Percentiles rank a stretch among this genome's conserved stretches.
phyloP scores from a whole-genome alignment of 2,888 invertebrate genomes.

The Caenorhabditis imperialis region DNA sequence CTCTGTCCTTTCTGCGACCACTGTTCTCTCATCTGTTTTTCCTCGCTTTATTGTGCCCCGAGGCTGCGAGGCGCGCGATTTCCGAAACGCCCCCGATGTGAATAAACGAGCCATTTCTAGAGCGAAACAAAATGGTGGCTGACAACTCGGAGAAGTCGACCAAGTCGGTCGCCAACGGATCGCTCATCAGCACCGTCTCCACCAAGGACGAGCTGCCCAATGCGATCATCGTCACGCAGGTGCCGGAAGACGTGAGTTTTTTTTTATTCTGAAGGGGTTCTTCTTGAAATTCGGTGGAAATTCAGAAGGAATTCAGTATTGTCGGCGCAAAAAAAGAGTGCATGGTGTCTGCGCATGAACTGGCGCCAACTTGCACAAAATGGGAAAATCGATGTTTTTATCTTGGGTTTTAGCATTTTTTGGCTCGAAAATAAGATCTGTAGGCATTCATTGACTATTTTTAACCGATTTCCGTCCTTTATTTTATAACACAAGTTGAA shows the following conservation, averaged over 20 bases:
- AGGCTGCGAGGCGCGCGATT: slow-evolving; percentile 31
- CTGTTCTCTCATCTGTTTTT: slow-evolving; percentile 28
- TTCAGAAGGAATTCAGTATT: too few relatives aligned
- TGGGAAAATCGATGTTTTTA: too few relatives aligned
- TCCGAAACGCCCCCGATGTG: slow-evolving; percentile 18
- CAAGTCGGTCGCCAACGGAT: slow-evolving; percentile 47
- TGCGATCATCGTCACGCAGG: slow-evolving; percentile 75
- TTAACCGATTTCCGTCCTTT: too few relatives aligned
- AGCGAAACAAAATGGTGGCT: slow-evolving; percentile 46
- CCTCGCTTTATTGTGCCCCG: slow-evolving; percentile 38
- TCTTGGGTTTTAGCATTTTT: too few relatives aligned
- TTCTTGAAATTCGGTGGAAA: too few relatives aligned
- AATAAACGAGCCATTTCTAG: slow-evolving; percentile 35
- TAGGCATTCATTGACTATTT: too few relatives aligned
- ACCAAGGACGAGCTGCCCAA: slow-evolving; percentile 76
- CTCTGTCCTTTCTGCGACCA: neutral
- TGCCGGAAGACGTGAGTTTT: slow-evolving; percentile 65
- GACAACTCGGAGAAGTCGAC: slow-evolving; percentile 53
- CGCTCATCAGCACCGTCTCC: slow-evolving; percentile 53
- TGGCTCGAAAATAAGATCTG: too few relatives aligned
- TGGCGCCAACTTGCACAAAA: too few relatives aligned
- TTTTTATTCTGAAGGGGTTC: too few relatives aligned
- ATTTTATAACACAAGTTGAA: too few relatives aligned
- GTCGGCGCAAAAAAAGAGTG: too few relatives aligned
- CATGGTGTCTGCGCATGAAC: too few relatives aligned